Conservation (phyloP, 2,888 invertebrate genomes). For the Labia minor region DNA sequence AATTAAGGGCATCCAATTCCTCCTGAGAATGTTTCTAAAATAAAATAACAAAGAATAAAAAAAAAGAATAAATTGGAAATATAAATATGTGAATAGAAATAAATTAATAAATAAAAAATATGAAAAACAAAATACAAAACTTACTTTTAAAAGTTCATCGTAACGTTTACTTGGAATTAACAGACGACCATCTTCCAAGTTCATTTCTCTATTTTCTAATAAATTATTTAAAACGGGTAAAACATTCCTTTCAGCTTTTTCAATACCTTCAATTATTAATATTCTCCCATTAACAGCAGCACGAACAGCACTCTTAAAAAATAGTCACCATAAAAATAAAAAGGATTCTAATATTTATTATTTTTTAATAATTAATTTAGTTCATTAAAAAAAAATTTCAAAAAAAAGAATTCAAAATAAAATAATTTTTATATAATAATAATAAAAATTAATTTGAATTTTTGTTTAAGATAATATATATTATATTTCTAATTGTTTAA, state of each 20-base stretch:
- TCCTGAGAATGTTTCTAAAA: constrained; percentile 64
- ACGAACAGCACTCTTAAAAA: constrained; percentile 72
- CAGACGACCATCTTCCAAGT: constrained; percentile 91
- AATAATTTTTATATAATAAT: too few species aligned
- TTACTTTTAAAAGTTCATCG: constrained; percentile 74
- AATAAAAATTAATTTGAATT: too few species aligned
- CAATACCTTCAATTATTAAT: constrained; percentile 87
- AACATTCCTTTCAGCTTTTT: constrained; percentile 95
- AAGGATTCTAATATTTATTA: constrained; percentile 21
- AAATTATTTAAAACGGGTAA: constrained; percentile 91
- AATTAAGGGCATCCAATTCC: constrained; percentile 71
- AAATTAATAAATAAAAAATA: too few species aligned
- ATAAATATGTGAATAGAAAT: too few species aligned
- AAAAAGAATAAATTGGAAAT: constrained; percentile 21
- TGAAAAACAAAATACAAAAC: constrained; percentile 17
- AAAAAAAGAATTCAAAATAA: too few species aligned
- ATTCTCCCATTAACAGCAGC: constrained; percentile 84
- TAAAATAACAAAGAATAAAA: constrained; percentile 23
- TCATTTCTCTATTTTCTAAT: constrained; percentile 95
- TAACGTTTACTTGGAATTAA: constrained; percentile 80
- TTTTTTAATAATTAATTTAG: constrained; percentile 17
- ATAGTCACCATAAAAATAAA: background rate
- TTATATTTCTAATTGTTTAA: too few species aligned
- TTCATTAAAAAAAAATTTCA: background rate
- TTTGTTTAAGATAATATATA: too few species aligned